Conservation (phyloP, 2,888 invertebrate genomes). For the Eupeodes luniger region DNA sequence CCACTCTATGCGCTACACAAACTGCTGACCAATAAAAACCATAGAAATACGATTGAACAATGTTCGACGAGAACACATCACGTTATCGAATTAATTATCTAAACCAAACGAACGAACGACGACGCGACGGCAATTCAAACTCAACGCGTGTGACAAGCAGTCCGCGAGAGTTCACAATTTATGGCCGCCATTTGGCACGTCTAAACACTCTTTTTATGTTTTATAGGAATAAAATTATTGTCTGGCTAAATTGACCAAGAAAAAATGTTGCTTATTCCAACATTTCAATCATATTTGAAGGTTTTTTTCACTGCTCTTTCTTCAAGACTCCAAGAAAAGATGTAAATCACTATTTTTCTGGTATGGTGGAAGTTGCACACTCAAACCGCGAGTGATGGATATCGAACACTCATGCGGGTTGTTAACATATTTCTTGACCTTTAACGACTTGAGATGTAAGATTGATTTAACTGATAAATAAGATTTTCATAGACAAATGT, state of each 20-base stretch:
- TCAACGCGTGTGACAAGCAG: constrained; percentile 38
- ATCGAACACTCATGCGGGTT: constrained; percentile 20
- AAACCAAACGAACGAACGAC: constrained; percentile 30
- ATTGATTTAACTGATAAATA: constrained; percentile 41
- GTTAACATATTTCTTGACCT: constrained; percentile 56
- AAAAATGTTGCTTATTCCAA: constrained; percentile 19
- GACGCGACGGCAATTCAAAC: constrained; percentile 15
- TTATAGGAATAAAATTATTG: constrained; percentile 7
- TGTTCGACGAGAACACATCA: constrained; percentile 65
- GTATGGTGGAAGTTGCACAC: constrained; percentile 12
- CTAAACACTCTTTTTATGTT: constrained; percentile 15
- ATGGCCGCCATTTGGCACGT: constrained; percentile 52
- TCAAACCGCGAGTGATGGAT: constrained; percentile 23
- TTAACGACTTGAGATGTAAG: constrained; percentile 26
- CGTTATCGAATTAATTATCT: constrained; percentile 68
- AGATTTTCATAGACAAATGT: constrained; percentile 21
- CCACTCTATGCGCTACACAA: no score
- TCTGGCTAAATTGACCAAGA: constrained; percentile 6
- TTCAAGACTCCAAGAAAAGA: background rate
- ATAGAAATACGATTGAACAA: constrained; percentile 55
- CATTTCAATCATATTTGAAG: constrained; percentile 64
- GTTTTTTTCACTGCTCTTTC: background rate
- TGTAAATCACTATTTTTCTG: background rate
- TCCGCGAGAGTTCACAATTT: constrained; percentile 51
- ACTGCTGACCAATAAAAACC: constrained; percentile 46